phyloP scores from a whole-genome alignment of 2,797 vertebrate genomes.

The Diplodus puntazzo region DNA sequence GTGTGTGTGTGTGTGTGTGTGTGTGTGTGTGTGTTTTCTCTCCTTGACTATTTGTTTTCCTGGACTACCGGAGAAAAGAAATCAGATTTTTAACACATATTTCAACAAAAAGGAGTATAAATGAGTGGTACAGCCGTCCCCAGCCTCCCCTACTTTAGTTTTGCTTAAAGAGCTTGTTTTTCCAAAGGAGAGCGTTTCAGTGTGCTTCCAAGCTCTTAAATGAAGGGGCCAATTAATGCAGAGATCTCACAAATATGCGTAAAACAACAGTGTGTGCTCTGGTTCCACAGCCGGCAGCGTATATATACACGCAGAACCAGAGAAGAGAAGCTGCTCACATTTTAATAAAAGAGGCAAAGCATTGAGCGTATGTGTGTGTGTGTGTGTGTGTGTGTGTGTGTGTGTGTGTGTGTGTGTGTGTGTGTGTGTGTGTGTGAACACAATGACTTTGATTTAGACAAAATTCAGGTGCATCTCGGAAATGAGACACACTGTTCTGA shows the following conservation, averaged over 20 bases:
- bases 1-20: not conserved
- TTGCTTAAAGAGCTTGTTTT: conserved; percentile 17
- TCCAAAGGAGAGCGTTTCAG: not conserved
- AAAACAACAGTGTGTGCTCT: conserved; percentile 30
- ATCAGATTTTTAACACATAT: not conserved
- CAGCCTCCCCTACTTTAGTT: not conserved
- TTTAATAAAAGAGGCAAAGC: conserved; percentile 10
- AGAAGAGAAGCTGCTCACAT: conserved; percentile 4
- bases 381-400: not conserved
- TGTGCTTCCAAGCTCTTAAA: conserved; percentile 12
- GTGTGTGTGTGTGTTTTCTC: not conserved
- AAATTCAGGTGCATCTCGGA: conserved; percentile 53
- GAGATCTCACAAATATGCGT: conserved; percentile 28
- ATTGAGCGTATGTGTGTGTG: conserved; percentile 10
- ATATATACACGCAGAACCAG: conserved; percentile 32
- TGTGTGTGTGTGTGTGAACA: conserved; percentile 1
- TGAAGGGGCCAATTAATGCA: conserved; percentile 48
- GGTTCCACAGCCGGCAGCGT: conserved; percentile 43
- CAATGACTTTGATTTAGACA: conserved; percentile 48
- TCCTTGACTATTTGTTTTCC: not conserved
- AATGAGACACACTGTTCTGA: conserved; percentile 28
- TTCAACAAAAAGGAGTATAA: not conserved
- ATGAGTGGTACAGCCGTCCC: not conserved
- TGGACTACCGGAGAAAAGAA: not conserved
- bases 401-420: conserved; percentile 16